A percentile compares a stretch with the other conserved stretches of the same genome.
These are phyloP conservation scores for Macquaria ambigua DNA, from an alignment of 2,113 vertebrate species.

Conservation along the genomic window DNA sequence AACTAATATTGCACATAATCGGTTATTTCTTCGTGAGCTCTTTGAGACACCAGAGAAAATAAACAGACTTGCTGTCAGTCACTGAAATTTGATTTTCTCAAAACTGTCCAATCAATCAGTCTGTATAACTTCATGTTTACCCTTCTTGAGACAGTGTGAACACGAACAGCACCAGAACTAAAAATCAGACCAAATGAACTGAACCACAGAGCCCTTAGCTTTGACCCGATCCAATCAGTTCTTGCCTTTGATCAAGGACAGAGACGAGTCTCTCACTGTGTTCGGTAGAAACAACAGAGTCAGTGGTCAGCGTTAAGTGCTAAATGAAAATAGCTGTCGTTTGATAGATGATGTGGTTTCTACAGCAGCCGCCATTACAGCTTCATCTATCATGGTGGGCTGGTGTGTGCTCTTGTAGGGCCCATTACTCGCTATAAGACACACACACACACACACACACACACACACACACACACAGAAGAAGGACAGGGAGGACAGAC, in stretches of 20 bases:
- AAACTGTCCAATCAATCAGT: background rate
- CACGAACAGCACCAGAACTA: background rate
- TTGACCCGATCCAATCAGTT: background rate
- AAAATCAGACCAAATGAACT: background rate
- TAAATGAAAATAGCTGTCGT: slow-evolving; percentile 25
- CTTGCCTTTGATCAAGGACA: background rate
- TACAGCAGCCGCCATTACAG: slow-evolving; percentile 36
- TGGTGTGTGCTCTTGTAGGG: slow-evolving; percentile 24
- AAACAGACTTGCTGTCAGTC: background rate
- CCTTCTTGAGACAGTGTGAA: background rate
- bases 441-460: slow-evolving; percentile 19
- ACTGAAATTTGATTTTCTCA: too few relatives aligned
- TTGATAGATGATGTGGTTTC: slow-evolving; percentile 49
- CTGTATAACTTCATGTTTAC: background rate
- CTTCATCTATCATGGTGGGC: slow-evolving; percentile 44
- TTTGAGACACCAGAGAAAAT: background rate
- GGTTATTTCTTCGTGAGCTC: background rate
- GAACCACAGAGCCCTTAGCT: background rate
- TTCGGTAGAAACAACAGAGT: background rate
- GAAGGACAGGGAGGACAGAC: slow-evolving; percentile 18
- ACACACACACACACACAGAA: background rate
- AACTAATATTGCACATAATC: background rate
- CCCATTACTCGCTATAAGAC: slow-evolving; percentile 33
- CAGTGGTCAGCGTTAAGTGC: slow-evolving; percentile 36
- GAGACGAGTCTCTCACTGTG: background rate